Evolutionary conservation across 2,797 vertebrate species (phyloP).

Genomic region (Eleutherodactylus coqui): DNA sequence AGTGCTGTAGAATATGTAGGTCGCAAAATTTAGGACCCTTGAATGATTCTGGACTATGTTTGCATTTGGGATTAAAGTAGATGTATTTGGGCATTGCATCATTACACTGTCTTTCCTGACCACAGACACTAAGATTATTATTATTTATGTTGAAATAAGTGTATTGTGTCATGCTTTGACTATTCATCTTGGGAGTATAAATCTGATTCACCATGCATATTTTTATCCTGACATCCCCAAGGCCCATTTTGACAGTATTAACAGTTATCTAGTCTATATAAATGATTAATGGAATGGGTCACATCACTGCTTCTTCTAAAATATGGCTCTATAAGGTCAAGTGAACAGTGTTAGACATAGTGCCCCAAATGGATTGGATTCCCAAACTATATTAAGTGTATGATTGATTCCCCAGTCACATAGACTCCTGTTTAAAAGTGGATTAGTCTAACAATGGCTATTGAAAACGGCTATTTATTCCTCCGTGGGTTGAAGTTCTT

Average conservation of each 20-base stretch:
- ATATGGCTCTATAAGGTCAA: neutral
- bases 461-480: conserved; percentile 5
- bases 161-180: too few species aligned
- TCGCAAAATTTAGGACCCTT: too few species aligned
- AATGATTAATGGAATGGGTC: neutral
- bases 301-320: neutral
- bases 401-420: conserved; percentile 16
- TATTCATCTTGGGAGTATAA: too few species aligned
- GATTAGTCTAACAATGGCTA: conserved; percentile 15
- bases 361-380: neutral
- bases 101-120: too few species aligned
- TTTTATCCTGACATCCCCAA: neutral
- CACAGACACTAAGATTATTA: too few species aligned
- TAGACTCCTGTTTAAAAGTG: neutral
- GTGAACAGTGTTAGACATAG: neutral
- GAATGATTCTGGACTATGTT: too few species aligned
- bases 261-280: neutral
- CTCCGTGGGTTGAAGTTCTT: conserved; percentile 19
- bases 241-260: neutral
- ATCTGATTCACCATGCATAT: neutral
- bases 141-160: too few species aligned
- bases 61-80: too few species aligned
- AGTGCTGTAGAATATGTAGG: too few species aligned
- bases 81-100: too few species aligned
- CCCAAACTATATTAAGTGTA: neutral